Conservation (phyloP, 2,113 vertebrate genomes). For the Chionomys nivalis region DNA sequence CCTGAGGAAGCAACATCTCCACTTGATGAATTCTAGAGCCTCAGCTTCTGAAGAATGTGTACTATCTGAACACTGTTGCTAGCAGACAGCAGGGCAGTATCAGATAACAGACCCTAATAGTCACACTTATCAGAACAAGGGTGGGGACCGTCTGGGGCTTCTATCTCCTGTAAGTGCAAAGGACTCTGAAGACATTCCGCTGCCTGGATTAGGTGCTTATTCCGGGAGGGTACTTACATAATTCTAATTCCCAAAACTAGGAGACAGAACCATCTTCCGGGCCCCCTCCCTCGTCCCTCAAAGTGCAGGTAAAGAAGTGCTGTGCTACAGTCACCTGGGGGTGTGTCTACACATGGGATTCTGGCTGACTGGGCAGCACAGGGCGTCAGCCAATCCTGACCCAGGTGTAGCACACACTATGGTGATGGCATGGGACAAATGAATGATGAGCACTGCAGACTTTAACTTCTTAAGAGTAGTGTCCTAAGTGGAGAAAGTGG, state of each 20-base stretch:
- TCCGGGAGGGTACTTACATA: neutral
- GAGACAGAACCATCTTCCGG: neutral
- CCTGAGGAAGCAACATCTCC: neutral
- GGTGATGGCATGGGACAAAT: neutral
- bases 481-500: neutral
- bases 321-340: neutral
- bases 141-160: neutral
- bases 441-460: neutral
- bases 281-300: neutral
- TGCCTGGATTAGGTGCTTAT: neutral
- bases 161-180: neutral
- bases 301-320: neutral
- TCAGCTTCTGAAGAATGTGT: neutral
- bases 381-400: neutral
- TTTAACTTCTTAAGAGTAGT: neutral
- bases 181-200: neutral
- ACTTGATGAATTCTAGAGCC: neutral
- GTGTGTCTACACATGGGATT: neutral
- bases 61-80: neutral
- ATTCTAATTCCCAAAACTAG: neutral
- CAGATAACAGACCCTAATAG: neutral
- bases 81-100: neutral
- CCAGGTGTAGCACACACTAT: neutral
- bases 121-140: neutral
- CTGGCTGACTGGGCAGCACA: neutral